Percentiles rank a stretch among this genome's conserved stretches.
These are phyloP conservation scores for Pandemis cinnamomeana DNA, from an alignment of 2,888 invertebrate genomes.

Conservation along the genomic window DNA sequence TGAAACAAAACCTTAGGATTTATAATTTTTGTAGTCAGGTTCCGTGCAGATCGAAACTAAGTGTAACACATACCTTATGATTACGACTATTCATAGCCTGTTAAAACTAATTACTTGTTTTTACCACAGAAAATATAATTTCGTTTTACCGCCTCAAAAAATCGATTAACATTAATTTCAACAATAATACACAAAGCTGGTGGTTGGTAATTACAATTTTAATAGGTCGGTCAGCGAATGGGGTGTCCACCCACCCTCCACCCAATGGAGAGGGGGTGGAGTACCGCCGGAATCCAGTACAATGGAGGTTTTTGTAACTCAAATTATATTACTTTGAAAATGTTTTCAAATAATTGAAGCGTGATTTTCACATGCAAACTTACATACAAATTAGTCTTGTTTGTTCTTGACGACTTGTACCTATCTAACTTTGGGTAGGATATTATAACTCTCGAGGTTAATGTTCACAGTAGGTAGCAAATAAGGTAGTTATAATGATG, in stretches of 20 bases:
- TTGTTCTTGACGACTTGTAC: conserved; percentile 17
- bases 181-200: conserved; percentile 73
- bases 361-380: conserved; percentile 50
- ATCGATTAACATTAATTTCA: conserved; percentile 72
- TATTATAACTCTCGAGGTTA: conserved; percentile 3
- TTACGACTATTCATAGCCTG: not conserved
- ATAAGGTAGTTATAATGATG: conserved; percentile 12
- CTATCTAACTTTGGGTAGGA: conserved; percentile 14
- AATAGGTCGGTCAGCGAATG: conserved; percentile 75
- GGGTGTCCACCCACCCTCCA: conserved; percentile 47
- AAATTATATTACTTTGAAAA: conserved; percentile 70
- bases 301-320: conserved; percentile 68
- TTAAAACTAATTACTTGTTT: not conserved
- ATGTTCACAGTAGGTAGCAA: not conserved
- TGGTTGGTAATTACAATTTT: conserved; percentile 78
- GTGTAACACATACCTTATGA: not conserved
- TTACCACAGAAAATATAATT: conserved; percentile 24
- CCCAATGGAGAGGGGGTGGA: conserved; percentile 46
- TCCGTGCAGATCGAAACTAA: not conserved
- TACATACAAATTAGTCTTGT: conserved; percentile 37
- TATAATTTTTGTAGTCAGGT: not conserved
- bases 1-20: not conserved
- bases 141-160: conserved; percentile 46
- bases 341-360: conserved; percentile 57
- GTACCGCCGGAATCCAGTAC: conserved; percentile 58